These are phyloP conservation scores for Trachymyrmex cornetzi DNA, from an alignment of 1,140 invertebrate species.

Conservation along the genomic window DNA sequence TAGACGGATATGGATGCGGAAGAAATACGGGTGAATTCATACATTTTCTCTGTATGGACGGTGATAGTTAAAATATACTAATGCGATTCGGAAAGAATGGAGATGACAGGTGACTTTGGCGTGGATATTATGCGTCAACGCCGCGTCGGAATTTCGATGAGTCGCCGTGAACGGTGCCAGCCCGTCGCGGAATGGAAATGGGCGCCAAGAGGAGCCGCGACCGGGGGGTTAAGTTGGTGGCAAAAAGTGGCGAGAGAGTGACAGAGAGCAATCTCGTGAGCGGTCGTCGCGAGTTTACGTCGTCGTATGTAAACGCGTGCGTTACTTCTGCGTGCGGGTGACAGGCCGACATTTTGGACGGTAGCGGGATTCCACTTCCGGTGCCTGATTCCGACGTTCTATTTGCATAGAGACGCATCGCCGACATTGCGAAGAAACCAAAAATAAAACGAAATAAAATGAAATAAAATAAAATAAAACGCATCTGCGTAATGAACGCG, in stretches of 20 bases:
- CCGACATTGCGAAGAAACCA: constrained; percentile 1
- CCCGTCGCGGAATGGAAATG: constrained; percentile 44
- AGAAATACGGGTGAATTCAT: background rate
- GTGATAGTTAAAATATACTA: constrained; percentile 54
- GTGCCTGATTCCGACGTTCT: constrained; percentile 70
- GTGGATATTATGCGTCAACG: constrained; percentile 41
- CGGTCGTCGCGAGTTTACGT: constrained; percentile 52
- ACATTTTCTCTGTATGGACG: constrained; percentile 19
- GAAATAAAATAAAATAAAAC: constrained; percentile 15
- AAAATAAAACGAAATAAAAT: constrained; percentile 23
- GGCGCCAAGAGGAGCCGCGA: constrained; percentile 4
- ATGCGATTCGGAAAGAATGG: constrained; percentile 58
- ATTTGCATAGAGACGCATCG: constrained; percentile 71
- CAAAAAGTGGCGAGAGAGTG: constrained; percentile 19
- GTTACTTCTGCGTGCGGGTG: constrained; percentile 64
- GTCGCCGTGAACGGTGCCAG: constrained; percentile 38
- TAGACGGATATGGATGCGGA: background rate
- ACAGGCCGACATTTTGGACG: constrained; percentile 71
- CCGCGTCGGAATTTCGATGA: constrained; percentile 59
- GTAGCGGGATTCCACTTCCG: constrained; percentile 67
- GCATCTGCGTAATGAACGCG: constrained; percentile 59
- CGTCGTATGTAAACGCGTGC: constrained; percentile 35
- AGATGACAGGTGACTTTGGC: constrained; percentile 19
- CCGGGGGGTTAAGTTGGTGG: background rate
- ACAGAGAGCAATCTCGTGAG: background rate